Percentiles rank a stretch among this genome's conserved stretches.
phyloP scores from a whole-genome alignment of 1,140 invertebrate species.

The Bombus affinis region DNA sequence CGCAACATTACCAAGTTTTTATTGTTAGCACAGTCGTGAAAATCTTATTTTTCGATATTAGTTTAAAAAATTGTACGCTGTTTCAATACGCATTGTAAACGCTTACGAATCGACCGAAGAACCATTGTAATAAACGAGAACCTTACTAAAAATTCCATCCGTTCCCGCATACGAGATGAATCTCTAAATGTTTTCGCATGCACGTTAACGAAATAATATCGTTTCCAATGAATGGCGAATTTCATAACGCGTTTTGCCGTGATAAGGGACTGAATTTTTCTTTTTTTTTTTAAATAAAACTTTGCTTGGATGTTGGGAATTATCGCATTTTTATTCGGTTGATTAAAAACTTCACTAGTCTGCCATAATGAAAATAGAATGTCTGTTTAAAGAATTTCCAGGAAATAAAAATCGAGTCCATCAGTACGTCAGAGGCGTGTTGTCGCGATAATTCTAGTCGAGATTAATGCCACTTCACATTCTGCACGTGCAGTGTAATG shows the following conservation, averaged over 20 bases:
- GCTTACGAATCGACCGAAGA: not conserved
- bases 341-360: not conserved
- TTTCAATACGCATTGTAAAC: not conserved
- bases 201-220: not conserved
- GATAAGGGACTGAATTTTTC: not conserved
- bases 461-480: conserved; percentile 44
- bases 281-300: not conserved
- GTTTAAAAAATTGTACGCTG: not conserved
- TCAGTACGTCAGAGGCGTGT: not conserved
- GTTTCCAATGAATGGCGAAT: not conserved
- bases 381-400: conserved; percentile 1
- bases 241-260: not conserved
- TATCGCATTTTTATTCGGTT: not conserved
- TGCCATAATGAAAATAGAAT: not conserved
- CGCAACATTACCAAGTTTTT: too few relatives aligned
- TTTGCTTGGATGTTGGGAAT: not conserved
- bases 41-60: not conserved
- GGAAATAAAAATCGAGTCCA: conserved; percentile 6
- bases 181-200: not conserved
- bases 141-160: not conserved
- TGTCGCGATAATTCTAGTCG: conserved; percentile 21
- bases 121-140: not conserved
- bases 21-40: not conserved
- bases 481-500: conserved; percentile 18
- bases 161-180: not conserved